These are phyloP conservation scores for Oscheius sp. DNA, from an alignment of 2,888 invertebrate species.

Conservation along the genomic window DNA sequence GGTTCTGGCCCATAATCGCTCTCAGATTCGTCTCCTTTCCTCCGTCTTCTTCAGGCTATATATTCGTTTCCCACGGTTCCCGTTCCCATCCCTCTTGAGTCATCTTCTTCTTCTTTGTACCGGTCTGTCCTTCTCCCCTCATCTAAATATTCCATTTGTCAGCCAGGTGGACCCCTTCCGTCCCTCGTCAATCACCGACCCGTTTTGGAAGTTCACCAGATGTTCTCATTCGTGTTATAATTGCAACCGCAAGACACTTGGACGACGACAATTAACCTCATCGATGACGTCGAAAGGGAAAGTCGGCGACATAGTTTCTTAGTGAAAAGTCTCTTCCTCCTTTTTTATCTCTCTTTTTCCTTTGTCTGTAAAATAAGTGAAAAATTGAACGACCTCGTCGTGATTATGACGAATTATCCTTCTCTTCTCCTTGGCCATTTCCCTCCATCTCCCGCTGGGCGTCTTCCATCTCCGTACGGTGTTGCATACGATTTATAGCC, in stretches of 20 bases:
- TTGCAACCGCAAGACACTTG: conserved; percentile 24
- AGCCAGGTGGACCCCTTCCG: background rate
- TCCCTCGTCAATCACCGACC: background rate
- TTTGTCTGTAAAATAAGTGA: background rate
- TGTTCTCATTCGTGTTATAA: conserved; percentile 1
- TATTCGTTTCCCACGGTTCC: background rate
- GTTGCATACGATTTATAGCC: conserved; percentile 21
- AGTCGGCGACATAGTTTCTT: background rate
- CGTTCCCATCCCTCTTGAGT: conserved; percentile 3
- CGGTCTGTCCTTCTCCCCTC: background rate
- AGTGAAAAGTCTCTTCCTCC: background rate
- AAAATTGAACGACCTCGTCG: background rate
- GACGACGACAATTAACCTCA: conserved; percentile 7
- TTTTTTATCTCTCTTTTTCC: background rate
- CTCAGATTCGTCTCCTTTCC: background rate
- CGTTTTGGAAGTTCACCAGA: background rate
- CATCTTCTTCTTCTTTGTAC: background rate
- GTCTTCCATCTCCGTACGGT: conserved; percentile 16
- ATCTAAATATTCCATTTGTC: background rate
- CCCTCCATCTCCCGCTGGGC: background rate
- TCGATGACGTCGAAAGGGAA: background rate
- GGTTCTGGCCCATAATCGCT: conserved; percentile 12
- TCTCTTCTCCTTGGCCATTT: background rate
- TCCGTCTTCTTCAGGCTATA: background rate
- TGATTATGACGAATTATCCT: background rate